A percentile compares a stretch with the other conserved stretches of the same genome.
These are phyloP conservation scores for Smittia aterrima DNA, from an alignment of 2,888 invertebrate genomes.

Conservation along the genomic window DNA sequence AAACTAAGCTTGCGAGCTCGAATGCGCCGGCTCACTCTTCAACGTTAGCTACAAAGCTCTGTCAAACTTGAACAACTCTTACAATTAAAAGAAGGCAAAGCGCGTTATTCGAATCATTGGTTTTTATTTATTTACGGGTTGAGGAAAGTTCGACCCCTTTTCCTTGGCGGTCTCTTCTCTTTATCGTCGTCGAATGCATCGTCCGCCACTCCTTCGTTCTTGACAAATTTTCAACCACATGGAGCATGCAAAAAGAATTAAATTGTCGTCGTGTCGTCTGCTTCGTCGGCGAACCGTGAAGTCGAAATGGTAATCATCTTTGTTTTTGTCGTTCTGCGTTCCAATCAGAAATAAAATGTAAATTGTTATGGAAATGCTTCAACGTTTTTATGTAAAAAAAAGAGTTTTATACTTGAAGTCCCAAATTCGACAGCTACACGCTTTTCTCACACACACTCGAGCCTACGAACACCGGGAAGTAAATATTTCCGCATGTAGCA, in stretches of 20 bases:
- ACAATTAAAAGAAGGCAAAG: no score
- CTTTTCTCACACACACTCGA: not conserved
- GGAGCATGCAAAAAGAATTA: slow-evolving; percentile 19
- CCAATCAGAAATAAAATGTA: slow-evolving; percentile 24
- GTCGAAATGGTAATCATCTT: slow-evolving; percentile 34
- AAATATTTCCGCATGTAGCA: slow-evolving; percentile 36
- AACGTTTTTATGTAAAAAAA: slow-evolving; percentile 21
- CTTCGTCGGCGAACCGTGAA: slow-evolving; percentile 27
- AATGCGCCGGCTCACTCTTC: no score
- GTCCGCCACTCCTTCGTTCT: slow-evolving; percentile 15
- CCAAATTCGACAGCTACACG: not conserved
- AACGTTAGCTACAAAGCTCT: no score
- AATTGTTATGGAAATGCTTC: slow-evolving; percentile 26
- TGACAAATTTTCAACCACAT: not conserved
- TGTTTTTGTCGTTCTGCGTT: slow-evolving; percentile 18
- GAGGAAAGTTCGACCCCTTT: no score
- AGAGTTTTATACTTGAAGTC: slow-evolving; percentile 13
- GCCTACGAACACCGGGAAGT: not conserved
- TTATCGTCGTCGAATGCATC: slow-evolving; percentile 33
- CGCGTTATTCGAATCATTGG: no score
- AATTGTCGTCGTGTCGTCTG: slow-evolving; percentile 32
- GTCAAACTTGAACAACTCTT: no score
- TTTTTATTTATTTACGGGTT: no score
- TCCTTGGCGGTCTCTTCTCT: not conserved
- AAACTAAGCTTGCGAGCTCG: no score